These are phyloP conservation scores for Lasioglossum leucozonium DNA, from an alignment of 2,888 invertebrate genomes.

Conservation along the genomic window DNA sequence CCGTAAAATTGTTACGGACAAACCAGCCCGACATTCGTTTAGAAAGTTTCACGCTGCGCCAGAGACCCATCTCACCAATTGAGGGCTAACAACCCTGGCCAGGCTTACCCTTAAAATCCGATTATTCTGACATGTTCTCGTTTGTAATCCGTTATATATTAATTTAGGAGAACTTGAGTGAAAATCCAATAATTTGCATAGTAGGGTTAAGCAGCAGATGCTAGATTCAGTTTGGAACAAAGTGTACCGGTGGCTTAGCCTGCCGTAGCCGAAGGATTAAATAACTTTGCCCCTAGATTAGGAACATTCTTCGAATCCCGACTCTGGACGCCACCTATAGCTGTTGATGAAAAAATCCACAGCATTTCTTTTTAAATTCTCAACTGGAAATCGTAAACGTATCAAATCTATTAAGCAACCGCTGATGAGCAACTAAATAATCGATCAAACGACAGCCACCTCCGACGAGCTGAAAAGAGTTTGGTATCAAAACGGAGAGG, in stretches of 20 bases:
- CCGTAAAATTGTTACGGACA: background rate
- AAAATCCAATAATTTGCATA: conserved; percentile 13
- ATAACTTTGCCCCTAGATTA: background rate
- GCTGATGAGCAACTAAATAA: background rate
- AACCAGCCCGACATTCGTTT: background rate
- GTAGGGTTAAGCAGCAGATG: conserved; percentile 2
- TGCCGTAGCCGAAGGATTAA: background rate
- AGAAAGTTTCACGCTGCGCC: background rate
- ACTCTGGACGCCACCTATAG: background rate
- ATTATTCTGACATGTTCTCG: conserved; percentile 6
- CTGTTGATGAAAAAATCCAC: background rate
- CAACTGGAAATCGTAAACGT: too few relatives aligned
- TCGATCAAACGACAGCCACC: too few relatives aligned
- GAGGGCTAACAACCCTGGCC: background rate
- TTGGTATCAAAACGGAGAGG: background rate
- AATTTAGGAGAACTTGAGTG: conserved; percentile 7
- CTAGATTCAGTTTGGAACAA: background rate
- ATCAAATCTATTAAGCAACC: too few relatives aligned
- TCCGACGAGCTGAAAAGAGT: background rate
- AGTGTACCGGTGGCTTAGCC: conserved; percentile 8
- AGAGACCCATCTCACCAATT: background rate
- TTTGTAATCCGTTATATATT: conserved; percentile 14
- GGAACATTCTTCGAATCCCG: background rate
- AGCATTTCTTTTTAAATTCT: too few relatives aligned
- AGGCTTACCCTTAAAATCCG: conserved; percentile 6